Conservation (phyloP, 2,113 vertebrate genomes). For the Toxotes jaculatrix region DNA sequence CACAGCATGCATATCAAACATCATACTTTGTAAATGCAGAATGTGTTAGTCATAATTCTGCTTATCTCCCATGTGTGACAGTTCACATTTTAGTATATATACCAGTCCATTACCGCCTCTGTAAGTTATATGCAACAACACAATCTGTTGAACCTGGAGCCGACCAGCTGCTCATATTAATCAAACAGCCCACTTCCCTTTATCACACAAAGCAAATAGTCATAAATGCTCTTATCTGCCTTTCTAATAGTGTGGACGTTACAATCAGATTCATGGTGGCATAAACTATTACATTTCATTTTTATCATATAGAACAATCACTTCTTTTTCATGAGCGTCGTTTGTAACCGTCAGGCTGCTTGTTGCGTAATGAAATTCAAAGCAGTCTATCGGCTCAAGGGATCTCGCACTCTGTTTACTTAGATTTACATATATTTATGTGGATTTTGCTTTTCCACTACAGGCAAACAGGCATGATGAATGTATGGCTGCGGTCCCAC, state of each 20-base stretch:
- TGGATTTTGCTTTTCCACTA: constrained; percentile 79
- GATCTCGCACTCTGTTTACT: constrained; percentile 81
- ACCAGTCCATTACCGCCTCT: constrained; percentile 61
- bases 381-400: constrained; percentile 80
- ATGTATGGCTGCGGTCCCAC: constrained; percentile 65
- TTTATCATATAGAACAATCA: constrained; percentile 87
- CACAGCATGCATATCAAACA: constrained; percentile 66
- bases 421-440: constrained; percentile 79
- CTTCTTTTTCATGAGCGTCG: constrained; percentile 87
- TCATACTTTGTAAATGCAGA: constrained; percentile 55
- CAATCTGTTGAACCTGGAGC: constrained; percentile 59
- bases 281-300: constrained; percentile 92
- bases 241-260: constrained; percentile 81
- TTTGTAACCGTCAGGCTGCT: constrained; percentile 90
- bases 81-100: constrained; percentile 68
- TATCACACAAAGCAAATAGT: constrained; percentile 78
- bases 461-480: constrained; percentile 79
- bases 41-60: constrained; percentile 72
- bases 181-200: constrained; percentile 75
- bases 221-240: constrained; percentile 78
- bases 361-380: constrained; percentile 87
- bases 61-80: constrained; percentile 75
- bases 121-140: constrained; percentile 65
- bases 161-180: constrained; percentile 72
- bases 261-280: constrained; percentile 94